A percentile compares a stretch with the other conserved stretches of the same genome.
phyloP scores from a whole-genome alignment of 2,113 vertebrate species.

The Bubo bubo region DNA sequence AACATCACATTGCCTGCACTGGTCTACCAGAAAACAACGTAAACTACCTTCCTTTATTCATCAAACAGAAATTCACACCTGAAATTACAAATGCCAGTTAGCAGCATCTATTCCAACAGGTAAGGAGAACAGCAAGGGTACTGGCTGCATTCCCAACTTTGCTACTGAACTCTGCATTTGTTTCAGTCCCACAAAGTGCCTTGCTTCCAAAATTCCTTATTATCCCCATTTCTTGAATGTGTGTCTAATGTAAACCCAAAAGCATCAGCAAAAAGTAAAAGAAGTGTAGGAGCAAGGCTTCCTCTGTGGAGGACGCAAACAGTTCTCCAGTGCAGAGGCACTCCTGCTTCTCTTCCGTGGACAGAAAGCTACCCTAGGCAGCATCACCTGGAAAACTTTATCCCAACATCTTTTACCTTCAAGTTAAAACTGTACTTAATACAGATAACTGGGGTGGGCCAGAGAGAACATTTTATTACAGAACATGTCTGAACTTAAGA shows the following conservation, averaged over 20 bases:
- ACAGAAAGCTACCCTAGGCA: not conserved
- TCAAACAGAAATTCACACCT: not conserved
- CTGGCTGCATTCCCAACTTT: not conserved
- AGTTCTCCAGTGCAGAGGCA: not conserved
- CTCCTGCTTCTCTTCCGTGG: not conserved
- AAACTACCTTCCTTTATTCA: not conserved
- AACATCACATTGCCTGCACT: not conserved
- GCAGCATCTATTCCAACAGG: not conserved
- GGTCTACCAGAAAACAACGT: not conserved
- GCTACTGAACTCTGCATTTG: not conserved
- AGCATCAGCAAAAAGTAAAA: not conserved
- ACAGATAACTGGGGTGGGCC: not conserved
- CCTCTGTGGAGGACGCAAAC: not conserved
- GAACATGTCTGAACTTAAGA: not conserved
- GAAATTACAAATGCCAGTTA: not conserved
- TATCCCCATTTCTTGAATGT: not conserved
- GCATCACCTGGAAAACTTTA: not conserved
- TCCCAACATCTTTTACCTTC: not conserved
- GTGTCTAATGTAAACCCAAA: not conserved
- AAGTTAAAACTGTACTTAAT: not conserved
- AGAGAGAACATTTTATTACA: not conserved
- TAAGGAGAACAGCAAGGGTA: not conserved
- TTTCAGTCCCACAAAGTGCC: not conserved
- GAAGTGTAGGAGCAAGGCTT: not conserved
- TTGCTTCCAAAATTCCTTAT: not conserved